Base-by-base conservation (phyloP, 1,140 invertebrate species). In the Penaeus indicus region DNA sequence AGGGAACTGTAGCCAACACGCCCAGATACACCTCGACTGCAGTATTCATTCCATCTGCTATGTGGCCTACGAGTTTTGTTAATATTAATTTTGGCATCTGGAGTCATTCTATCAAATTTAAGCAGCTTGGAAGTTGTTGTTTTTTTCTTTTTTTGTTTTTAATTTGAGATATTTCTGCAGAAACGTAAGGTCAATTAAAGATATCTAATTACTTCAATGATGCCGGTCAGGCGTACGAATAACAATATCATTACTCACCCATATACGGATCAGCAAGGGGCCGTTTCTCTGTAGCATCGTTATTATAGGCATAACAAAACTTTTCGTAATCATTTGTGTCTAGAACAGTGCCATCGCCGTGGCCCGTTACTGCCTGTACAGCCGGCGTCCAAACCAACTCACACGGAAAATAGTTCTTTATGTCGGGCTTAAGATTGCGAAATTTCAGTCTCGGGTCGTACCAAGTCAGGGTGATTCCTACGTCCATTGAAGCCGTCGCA, bases 401-500 rank as follows among this genome's bases (percentile, higher is more conserved):
- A 25, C 90, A 90, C 42, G 87, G 87, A 61, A 90, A 90, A 79
- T 90, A 90, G 79, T 90, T 90, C 54, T 90, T 90, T 19, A 88
- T 83, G 42, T 27, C 67, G 16, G 84, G 84, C 60, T 90, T 90
- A 11, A 90, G 86, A 54, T 90, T 89, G 60, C 82, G 84, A 60
- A 86, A 89, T 42, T 86, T 86, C 42, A 90, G 83, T 18, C 90
- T 77, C 27, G 90, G 87, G 64, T 90, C 90, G 61, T 85, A 89
- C 90, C 90, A 90, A 25, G 63, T 67, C 62, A 90, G 64, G 27
- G 86, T 90, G 11, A 90, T 82, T 27, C 90, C 90, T 62, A 90
- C 42, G 62, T 90, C 90, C 69, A 90, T 90, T 60, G 85, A 72
- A 13, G 90, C 87, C 32, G 27, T 85, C 8, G 84, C 90, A 27